phyloP scores from a whole-genome alignment of 2,797 vertebrate species.

The Malurus leucopterus region DNA sequence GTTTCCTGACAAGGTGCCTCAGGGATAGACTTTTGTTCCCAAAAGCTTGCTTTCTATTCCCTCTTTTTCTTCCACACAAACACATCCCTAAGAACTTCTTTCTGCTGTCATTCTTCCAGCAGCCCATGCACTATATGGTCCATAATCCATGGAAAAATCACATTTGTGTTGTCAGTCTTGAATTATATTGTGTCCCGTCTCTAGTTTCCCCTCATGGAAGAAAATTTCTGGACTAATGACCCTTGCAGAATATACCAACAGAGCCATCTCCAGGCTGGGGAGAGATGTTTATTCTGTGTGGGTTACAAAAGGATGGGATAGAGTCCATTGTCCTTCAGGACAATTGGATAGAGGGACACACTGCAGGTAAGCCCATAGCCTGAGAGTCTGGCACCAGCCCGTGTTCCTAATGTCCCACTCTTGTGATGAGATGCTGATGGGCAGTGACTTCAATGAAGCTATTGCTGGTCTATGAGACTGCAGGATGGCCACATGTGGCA shows the following conservation, averaged over 20 bases:
- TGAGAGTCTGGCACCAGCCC: background rate
- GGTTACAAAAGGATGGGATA: background rate
- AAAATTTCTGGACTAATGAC: background rate
- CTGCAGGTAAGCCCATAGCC: background rate
- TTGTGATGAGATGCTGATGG: background rate
- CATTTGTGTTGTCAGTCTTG: background rate
- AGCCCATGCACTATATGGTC: fast-evolving
- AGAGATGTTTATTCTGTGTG: background rate
- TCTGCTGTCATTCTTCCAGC: background rate
- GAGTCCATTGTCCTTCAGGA: background rate
- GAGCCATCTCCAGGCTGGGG: background rate
- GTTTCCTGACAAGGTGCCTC: background rate
- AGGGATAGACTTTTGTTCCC: background rate
- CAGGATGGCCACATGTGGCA: background rate
- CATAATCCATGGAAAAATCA: background rate
- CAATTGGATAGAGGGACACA: background rate
- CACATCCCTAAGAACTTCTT: background rate
- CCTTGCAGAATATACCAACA: background rate
- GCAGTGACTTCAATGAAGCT: background rate
- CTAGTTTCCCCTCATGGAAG: background rate
- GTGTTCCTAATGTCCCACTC: background rate
- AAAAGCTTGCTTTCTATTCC: background rate
- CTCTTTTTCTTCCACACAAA: background rate
- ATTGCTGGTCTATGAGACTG: background rate
- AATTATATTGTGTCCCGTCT: background rate